Evolutionary conservation across 2,888 invertebrate species (phyloP), one percentile per base, ranked within the genome.

Genomic region (Tipula lateralis): DNA sequence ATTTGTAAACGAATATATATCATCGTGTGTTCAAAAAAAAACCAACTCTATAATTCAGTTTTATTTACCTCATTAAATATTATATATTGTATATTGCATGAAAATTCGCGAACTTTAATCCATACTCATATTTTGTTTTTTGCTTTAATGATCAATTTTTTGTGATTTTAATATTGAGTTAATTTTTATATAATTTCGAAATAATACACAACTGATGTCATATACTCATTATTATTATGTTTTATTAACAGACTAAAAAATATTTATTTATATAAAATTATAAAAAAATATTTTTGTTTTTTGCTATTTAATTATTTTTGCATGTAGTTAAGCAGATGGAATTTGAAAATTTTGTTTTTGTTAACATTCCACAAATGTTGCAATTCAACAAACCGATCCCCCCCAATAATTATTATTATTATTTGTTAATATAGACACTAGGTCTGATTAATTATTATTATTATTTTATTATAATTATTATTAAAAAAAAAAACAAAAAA

Each of bases 291-390:
- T 66, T 66, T n/a, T n/a, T n/a, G n/a, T n/a, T n/a, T n/a, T n/a
- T 66, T 24, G 66, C 24, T 24, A 9, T 24, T 66, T 66, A 66
- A 66, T 66, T 66, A 66, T 66, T 66, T 66, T 66, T 66, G 66
- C 66, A 66, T 66, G 66, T 66, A 66, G 66, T 66, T 50, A 50
- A 50, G 66, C 66, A 66, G 13, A 66, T 24, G 66, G 66, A 66
- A 24, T 66, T 24, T 66, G 7, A 44, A 16, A 44, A 44, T 44
- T 44, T 44, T n/a, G 66, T 19, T 66, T 66, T 66, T 66, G 66
- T 66, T 66, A 66, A 66, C 66, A 66, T 66, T 66, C 66, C 66
- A 66, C 19, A 66, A 66, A 66, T 66, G 66, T 66, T 66, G 66
- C 66, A 66, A 66, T 66, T 66, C 66, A 66, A 66, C 66, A 66